phyloP scores from a whole-genome alignment of 2,113 vertebrate species.

The Pagrus major region DNA sequence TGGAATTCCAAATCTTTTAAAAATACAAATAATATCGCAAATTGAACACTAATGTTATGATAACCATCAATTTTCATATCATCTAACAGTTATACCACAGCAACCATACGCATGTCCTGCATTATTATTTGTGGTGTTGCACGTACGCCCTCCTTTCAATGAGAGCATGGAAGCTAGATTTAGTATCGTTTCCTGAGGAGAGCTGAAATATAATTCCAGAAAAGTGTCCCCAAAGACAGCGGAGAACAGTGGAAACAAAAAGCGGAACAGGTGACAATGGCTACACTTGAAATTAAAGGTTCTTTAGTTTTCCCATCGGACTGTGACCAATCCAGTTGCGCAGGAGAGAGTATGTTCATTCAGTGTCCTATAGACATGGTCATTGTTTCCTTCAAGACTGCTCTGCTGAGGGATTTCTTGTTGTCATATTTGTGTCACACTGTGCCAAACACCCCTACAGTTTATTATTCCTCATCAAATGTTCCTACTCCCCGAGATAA shows the following conservation, averaged over 20 bases:
- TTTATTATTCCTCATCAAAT: slow-evolving; percentile 1
- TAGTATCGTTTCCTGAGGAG: neutral
- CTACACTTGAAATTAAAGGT: neutral
- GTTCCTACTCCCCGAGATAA: neutral
- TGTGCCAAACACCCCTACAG: neutral
- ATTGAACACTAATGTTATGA: too few species aligned
- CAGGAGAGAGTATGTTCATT: neutral
- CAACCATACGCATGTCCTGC: neutral
- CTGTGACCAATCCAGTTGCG: neutral
- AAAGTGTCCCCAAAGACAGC: neutral
- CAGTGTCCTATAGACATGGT: neutral
- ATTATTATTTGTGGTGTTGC: neutral
- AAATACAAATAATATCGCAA: too few species aligned
- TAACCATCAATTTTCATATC: too few species aligned
- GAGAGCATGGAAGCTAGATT: neutral
- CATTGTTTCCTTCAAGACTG: neutral
- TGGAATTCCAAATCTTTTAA: too few species aligned
- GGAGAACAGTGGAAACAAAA: neutral
- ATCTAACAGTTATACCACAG: too few species aligned
- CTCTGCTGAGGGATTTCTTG: neutral
- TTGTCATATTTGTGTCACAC: neutral
- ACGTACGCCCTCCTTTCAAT: too few species aligned
- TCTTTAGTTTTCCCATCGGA: neutral
- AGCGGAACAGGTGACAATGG: neutral
- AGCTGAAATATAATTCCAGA: neutral